These are phyloP conservation scores for Diarsia brunnea DNA, from an alignment of 2,888 invertebrate genomes.

Conservation along the genomic window DNA sequence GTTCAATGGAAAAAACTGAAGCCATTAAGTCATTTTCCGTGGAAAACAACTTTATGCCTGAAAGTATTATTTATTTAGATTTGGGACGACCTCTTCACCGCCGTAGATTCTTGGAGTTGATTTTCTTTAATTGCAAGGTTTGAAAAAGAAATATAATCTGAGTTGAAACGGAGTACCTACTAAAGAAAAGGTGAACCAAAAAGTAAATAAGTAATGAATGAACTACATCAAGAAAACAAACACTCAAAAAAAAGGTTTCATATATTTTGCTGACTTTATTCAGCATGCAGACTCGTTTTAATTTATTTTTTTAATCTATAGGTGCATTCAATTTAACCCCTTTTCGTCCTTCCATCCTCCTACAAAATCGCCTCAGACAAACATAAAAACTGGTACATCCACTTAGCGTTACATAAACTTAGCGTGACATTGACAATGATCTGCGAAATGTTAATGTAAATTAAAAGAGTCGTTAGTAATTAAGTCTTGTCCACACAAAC, in stretches of 20 bases:
- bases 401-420: not conserved
- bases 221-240: too few species aligned
- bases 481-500: not conserved
- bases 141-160: not conserved
- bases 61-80: constrained; percentile 29
- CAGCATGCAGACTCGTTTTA: too few species aligned
- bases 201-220: too few species aligned
- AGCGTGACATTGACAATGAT: constrained; percentile 29
- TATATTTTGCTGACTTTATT: too few species aligned
- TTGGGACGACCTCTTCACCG: not conserved
- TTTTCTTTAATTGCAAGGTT: not conserved
- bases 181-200: too few species aligned
- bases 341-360: not conserved
- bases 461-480: not conserved
- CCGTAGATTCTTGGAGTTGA: not conserved
- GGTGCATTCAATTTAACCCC: not conserved
- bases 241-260: too few species aligned
- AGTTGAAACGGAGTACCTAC: too few species aligned
- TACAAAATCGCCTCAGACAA: not conserved
- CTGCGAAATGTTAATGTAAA: not conserved
- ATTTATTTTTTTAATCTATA: not conserved
- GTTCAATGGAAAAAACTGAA: constrained; percentile 1
- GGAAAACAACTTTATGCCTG: constrained; percentile 7
- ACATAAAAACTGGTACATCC: not conserved
- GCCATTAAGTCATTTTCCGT: constrained; percentile 21